Evolutionary conservation across 2,888 invertebrate genomes (phyloP).

Genomic region (Yponomeuta malinellus): DNA sequence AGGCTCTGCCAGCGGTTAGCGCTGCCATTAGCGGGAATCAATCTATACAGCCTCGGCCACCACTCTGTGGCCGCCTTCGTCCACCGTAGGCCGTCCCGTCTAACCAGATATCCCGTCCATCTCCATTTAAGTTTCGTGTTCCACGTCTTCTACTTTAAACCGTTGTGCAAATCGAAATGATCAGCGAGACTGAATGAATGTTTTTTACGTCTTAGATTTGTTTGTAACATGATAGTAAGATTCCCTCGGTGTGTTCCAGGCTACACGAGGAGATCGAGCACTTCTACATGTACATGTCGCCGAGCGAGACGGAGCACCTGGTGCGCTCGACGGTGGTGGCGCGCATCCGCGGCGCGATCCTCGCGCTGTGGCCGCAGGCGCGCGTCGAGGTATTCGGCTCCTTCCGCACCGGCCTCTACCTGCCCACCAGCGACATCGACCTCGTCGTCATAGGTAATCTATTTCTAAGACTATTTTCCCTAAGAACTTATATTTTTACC

Average conservation of each 20-base stretch:
- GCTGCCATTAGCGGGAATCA: no score
- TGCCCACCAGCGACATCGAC: constrained; percentile 93
- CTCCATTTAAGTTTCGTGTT: no score
- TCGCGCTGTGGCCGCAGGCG: constrained; percentile 93
- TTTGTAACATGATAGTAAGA: background rate
- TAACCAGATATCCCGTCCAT: no score
- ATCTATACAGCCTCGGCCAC: no score
- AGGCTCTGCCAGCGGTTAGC: no score
- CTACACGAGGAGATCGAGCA: constrained; percentile 98
- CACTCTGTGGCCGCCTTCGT: no score
- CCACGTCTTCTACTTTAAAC: background rate
- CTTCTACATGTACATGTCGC: constrained; percentile 96
- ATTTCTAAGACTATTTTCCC: background rate
- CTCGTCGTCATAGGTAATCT: constrained; percentile 77
- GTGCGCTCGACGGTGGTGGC: constrained; percentile 92
- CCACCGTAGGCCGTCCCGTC: no score
- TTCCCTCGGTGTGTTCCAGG: constrained; percentile 60
- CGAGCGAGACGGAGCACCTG: constrained; percentile 92
- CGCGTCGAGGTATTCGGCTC: constrained; percentile 98
- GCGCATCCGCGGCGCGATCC: constrained; percentile 91
- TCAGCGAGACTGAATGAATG: background rate
- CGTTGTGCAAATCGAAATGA: background rate
- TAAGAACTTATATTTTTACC: no score
- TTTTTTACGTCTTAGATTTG: background rate
- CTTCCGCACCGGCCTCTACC: constrained; percentile 96